Evolutionary conservation across 2,113 vertebrate species (phyloP).

Genomic region (Psettodes erumei): DNA sequence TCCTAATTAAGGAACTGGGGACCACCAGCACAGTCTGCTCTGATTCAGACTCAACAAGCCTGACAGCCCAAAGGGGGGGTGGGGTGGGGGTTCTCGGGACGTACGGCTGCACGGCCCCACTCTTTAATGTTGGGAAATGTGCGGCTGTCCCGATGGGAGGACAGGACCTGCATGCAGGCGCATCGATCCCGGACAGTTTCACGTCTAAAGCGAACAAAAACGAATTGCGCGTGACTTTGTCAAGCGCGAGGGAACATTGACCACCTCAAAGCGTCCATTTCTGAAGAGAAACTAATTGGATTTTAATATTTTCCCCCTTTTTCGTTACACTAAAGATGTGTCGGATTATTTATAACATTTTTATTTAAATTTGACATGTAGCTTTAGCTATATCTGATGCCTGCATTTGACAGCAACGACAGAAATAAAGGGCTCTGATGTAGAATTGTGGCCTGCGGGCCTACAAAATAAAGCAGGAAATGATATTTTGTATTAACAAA

Average conservation of each 20-base stretch:
- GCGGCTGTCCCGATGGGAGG: slow-evolving; percentile 48
- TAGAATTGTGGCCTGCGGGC: slow-evolving; percentile 59
- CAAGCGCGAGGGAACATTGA: too few species aligned
- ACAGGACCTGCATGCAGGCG: slow-evolving; percentile 30
- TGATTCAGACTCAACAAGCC: slow-evolving; percentile 64
- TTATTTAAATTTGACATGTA: neutral
- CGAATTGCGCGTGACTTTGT: neutral
- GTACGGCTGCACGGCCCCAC: slow-evolving; percentile 64
- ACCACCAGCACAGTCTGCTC: slow-evolving; percentile 85
- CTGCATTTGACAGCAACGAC: neutral
- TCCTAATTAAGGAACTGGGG: slow-evolving; percentile 86
- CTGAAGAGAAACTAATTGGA: neutral
- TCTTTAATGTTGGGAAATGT: slow-evolving; percentile 64
- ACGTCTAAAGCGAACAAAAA: neutral
- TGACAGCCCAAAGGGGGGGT: slow-evolving; percentile 51
- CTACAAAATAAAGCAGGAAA: neutral
- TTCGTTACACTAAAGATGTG: neutral
- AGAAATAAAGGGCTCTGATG: neutral
- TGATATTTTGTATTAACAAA: slow-evolving; percentile 51
- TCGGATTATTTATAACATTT: too few species aligned
- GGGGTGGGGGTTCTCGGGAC: slow-evolving; percentile 63
- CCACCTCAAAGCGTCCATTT: neutral
- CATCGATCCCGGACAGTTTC: neutral
- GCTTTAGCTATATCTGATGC: neutral
- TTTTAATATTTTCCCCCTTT: neutral